phyloP scores from a whole-genome alignment of 2,113 vertebrate species.

The Rhizomys pruinosus region DNA sequence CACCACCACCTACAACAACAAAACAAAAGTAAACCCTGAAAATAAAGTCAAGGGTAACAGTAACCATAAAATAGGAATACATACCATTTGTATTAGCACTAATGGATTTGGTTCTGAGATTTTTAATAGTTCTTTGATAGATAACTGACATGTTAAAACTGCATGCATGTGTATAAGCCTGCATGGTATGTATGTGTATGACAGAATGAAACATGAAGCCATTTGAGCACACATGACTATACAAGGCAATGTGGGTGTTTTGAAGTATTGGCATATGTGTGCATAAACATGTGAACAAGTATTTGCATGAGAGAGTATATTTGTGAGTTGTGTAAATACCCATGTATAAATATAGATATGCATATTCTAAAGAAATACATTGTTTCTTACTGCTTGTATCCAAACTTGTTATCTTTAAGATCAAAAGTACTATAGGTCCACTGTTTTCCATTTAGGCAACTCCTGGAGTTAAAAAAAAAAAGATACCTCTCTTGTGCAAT shows the following conservation, averaged over 20 bases:
- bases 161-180: rapidly evolving
- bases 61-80: not conserved
- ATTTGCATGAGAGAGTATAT: not conserved
- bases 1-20: too few species aligned
- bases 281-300: not conserved
- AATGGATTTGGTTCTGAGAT: not conserved
- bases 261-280: rapidly evolving
- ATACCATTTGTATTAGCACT: not conserved
- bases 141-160: not conserved
- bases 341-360: not conserved
- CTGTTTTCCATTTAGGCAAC: not conserved
- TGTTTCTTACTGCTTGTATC: not conserved
- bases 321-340: not conserved
- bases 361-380: not conserved
- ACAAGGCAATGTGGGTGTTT: rapidly evolving
- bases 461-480: not conserved
- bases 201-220: not conserved
- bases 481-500: rapidly evolving
- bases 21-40: not conserved
- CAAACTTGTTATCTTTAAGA: not conserved
- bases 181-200: not conserved
- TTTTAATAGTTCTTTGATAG: not conserved
- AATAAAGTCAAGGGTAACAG: not conserved
- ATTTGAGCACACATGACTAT: not conserved
- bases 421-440: not conserved